These are phyloP conservation scores for Poecile atricapillus DNA, from an alignment of 2,113 vertebrate genomes.

Conservation along the genomic window DNA sequence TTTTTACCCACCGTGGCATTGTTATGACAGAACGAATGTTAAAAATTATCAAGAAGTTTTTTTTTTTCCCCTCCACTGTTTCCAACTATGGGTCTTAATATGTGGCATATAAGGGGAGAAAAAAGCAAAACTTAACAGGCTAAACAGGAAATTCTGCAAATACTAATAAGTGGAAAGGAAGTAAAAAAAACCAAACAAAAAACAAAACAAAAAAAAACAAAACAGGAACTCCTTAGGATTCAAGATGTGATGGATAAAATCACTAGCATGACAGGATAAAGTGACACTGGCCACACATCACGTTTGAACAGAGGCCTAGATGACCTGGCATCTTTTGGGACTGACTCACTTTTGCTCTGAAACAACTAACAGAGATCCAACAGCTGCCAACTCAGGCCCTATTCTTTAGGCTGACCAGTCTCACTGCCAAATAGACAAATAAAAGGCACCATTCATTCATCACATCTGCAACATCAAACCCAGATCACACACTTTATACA, in stretches of 20 bases:
- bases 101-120: fast-evolving
- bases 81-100: background rate
- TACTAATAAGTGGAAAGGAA: background rate
- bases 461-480: background rate
- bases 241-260: background rate
- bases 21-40: background rate
- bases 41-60: background rate
- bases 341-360: background rate
- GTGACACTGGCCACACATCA: background rate
- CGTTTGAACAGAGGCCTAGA: background rate
- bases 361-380: background rate
- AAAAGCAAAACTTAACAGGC: background rate
- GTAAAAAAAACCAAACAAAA: background rate
- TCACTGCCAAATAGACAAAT: background rate
- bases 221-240: background rate
- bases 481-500: background rate
- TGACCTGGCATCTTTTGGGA: background rate
- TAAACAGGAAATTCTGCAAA: background rate
- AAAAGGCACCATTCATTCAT: background rate
- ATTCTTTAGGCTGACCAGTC: background rate
- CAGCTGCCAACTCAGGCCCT: background rate
- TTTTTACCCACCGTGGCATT: background rate
- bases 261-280: background rate
- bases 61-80: background rate
- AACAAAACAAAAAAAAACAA: background rate